Percentiles rank a stretch among this genome's conserved stretches.
Evolutionary conservation across 2,888 invertebrate genomes (phyloP).

Genomic region (Acleris literana): DNA sequence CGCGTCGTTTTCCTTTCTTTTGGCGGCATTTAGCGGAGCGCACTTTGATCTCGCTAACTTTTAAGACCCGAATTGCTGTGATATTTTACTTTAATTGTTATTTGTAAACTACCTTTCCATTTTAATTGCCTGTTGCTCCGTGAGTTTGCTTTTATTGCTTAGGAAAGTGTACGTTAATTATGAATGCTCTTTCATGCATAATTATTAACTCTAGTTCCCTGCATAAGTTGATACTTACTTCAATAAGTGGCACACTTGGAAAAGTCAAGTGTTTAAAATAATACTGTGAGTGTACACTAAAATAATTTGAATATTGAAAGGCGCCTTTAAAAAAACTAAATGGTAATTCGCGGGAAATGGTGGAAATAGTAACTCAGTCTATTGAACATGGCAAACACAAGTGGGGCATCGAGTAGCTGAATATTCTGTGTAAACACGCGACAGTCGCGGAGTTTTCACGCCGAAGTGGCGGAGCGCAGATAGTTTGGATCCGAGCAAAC

Average conservation of each 20-base stretch:
- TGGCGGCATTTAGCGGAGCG: slow-evolving; percentile 23
- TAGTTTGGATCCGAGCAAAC: slow-evolving; percentile 48
- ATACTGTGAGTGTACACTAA: too few relatives aligned
- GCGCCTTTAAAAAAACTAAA: too few relatives aligned
- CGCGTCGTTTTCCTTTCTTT: slow-evolving; percentile 27
- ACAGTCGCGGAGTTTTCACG: slow-evolving; percentile 65
- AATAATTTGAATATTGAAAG: too few relatives aligned
- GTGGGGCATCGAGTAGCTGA: slow-evolving; percentile 50
- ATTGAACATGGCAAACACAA: slow-evolving; percentile 23
- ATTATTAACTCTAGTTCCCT: not conserved
- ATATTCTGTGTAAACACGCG: slow-evolving; percentile 71
- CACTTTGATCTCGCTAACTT: slow-evolving; percentile 24
- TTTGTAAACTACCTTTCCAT: slow-evolving; percentile 17
- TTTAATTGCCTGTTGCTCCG: not conserved
- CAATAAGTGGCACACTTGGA: too few relatives aligned
- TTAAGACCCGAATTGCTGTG: slow-evolving; percentile 19
- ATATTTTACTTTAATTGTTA: slow-evolving; percentile 24
- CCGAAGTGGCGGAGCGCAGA: slow-evolving; percentile 57
- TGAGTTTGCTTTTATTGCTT: not conserved
- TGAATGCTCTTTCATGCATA: not conserved
- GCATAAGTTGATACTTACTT: too few relatives aligned
- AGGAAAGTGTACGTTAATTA: not conserved
- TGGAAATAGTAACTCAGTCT: slow-evolving; percentile 15
- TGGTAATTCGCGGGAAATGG: not conserved
- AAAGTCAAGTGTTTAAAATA: too few relatives aligned